These are phyloP conservation scores for Eulimnadia texana DNA, from an alignment of 1,140 invertebrate species.

Conservation along the genomic window DNA sequence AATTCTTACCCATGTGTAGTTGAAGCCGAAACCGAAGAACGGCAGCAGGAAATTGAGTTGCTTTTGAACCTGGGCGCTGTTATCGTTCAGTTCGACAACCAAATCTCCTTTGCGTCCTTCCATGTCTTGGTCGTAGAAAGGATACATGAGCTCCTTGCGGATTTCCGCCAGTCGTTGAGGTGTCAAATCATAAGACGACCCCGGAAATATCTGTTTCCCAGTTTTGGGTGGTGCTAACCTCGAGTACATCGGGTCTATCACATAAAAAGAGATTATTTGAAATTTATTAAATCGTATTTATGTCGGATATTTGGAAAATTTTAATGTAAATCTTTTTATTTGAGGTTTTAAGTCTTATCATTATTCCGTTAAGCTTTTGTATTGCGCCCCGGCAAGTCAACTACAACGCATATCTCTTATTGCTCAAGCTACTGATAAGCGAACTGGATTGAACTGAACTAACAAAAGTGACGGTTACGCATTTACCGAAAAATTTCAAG, in stretches of 20 bases:
- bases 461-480: too few relatives aligned
- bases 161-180: constrained; percentile 46
- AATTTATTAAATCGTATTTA: too few relatives aligned
- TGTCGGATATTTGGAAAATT: too few relatives aligned
- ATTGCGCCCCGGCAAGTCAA: too few relatives aligned
- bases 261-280: too few relatives aligned
- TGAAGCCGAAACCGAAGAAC: constrained; percentile 83
- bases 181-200: constrained; percentile 35
- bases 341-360: too few relatives aligned
- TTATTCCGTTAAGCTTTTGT: too few relatives aligned
- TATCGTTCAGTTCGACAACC: constrained; percentile 64
- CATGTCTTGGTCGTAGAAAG: constrained; percentile 66
- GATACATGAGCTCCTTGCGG: constrained; percentile 61
- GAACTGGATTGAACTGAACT: too few relatives aligned
- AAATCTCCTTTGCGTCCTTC: constrained; percentile 55
- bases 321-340: too few relatives aligned
- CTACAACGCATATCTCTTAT: too few relatives aligned
- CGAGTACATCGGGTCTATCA: neutral
- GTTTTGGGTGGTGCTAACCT: neutral
- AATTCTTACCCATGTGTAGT: constrained; percentile 78
- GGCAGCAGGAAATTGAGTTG: constrained; percentile 84
- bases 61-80: constrained; percentile 68
- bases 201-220: neutral
- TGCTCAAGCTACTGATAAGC: too few relatives aligned
- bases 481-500: too few relatives aligned